Conservation (phyloP, 2,113 vertebrate species). For the Ictalurus punctatus region DNA sequence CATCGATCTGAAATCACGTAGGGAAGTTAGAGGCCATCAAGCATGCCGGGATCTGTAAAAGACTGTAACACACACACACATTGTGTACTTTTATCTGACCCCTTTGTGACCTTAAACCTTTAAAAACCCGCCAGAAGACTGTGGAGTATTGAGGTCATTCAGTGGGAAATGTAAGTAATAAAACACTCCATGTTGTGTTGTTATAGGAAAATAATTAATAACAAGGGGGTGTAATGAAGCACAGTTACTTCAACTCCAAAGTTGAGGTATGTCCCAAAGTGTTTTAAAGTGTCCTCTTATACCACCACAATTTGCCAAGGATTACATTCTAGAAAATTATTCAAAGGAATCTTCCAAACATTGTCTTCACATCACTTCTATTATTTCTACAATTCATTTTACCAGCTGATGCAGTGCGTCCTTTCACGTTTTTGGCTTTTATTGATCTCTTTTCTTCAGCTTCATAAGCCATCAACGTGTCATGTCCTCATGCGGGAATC, state of each 20-base stretch:
- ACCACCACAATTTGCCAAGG: background rate
- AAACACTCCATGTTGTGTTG: slow-evolving; percentile 9
- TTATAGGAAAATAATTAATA: slow-evolving; percentile 8
- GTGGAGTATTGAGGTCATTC: slow-evolving; percentile 36
- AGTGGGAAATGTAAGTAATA: slow-evolving; percentile 24
- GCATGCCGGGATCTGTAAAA: slow-evolving; percentile 13
- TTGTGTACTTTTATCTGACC: background rate
- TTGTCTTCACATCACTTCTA: background rate
- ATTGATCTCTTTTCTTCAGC: slow-evolving; percentile 11
- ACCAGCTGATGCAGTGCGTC: background rate
- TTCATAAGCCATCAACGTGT: slow-evolving; percentile 14
- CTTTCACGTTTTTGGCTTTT: background rate
- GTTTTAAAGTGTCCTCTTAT: background rate
- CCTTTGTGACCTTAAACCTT: slow-evolving; percentile 38
- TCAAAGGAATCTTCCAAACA: background rate
- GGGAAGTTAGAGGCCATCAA: slow-evolving; percentile 31
- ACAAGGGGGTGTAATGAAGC: background rate
- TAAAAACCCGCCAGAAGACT: slow-evolving; percentile 23
- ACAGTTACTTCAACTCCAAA: background rate
- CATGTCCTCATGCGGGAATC: background rate
- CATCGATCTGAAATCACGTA: slow-evolving; percentile 52
- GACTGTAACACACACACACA: slow-evolving; percentile 14
- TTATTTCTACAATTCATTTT: background rate
- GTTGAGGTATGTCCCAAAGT: background rate
- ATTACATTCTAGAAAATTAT: background rate